Percentiles rank a stretch among this genome's conserved stretches.
These are phyloP conservation scores for Saccostrea glomerata DNA, from an alignment of 1,140 invertebrate species.

Conservation along the genomic window DNA sequence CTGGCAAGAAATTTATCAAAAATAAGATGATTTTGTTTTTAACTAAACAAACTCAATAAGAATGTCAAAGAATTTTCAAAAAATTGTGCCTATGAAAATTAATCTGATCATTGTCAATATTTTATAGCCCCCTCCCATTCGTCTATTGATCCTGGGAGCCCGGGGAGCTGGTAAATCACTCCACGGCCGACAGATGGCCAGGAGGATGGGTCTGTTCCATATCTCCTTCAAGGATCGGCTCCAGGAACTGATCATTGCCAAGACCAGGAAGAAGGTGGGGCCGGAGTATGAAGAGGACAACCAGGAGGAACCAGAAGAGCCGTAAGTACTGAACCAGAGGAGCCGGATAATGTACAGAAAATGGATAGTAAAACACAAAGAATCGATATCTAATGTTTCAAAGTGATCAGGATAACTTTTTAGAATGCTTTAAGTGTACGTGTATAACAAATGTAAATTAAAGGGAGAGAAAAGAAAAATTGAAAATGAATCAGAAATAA, in stretches of 20 bases:
- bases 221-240: slow-evolving; percentile 78
- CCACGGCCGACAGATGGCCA: slow-evolving; percentile 76
- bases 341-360: not conserved
- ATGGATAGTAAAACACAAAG: not conserved
- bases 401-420: too few species aligned
- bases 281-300: slow-evolving; percentile 76
- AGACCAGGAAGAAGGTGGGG: slow-evolving; percentile 78
- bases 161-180: slow-evolving; percentile 77
- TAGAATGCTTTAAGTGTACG: too few species aligned
- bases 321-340: not conserved
- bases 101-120: not conserved
- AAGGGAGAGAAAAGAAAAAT: too few species aligned
- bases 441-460: too few species aligned
- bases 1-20: too few species aligned
- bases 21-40: too few species aligned
- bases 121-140: slow-evolving; percentile 73
- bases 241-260: slow-evolving; percentile 78
- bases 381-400: too few species aligned
- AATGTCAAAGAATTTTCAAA: too few species aligned
- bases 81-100: too few species aligned
- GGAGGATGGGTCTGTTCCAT: slow-evolving; percentile 78
- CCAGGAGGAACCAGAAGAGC: slow-evolving; percentile 68
- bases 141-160: slow-evolving; percentile 76
- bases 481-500: too few species aligned
- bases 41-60: too few species aligned